Base-by-base conservation (phyloP, 2,888 invertebrate species). In the Drosophila borealis region DNA sequence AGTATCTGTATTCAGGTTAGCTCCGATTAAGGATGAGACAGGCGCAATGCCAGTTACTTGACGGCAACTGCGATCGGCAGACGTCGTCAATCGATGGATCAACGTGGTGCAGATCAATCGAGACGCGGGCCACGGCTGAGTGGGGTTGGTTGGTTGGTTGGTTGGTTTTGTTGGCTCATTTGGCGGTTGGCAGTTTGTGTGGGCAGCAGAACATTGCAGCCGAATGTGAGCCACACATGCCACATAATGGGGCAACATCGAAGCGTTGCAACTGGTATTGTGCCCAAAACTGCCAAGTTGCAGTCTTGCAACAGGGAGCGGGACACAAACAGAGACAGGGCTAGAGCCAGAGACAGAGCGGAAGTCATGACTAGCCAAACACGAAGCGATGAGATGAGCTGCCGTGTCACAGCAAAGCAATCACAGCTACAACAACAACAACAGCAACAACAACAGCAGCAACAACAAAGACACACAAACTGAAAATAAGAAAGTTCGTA, bases 301-400 rank as follows among this genome's bases (percentile, higher is more conserved):
- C 71, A 56, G 55, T 51, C 39, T 44, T 44, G 44, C 37, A 57
- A 29, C 49, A 51, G 69, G 54, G 72, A 54, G 14, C 63, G 71
- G 37, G 17, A 48, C 39, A 60, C 13, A 61, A 53, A 54, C 37
- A 17, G 46, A 37, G 34, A 39, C 46, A 29, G 29, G 29, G 54
- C 33, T 36, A 34, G 48, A 49, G 49, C 63, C 25, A 37, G 50
- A 63, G 78, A 59, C 59, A 64, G 87, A 89, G 86, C 86, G 85
- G 89, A 86, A 89, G 86, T 86, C 85, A 86, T 86, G 85, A 86
- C 89, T 86, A 81, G 78, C 82, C 88, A 77, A 85, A 89, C 89
- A 89, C 84, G 86, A 89, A 80, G 86, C 86, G 70, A 76, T 85
- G 83, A 66, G 85, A 78, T 75, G 75, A 70, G 75, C 78, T 70